Evolutionary conservation across 2,888 invertebrate genomes (phyloP).

Genomic region (Crocallis elinguaria): DNA sequence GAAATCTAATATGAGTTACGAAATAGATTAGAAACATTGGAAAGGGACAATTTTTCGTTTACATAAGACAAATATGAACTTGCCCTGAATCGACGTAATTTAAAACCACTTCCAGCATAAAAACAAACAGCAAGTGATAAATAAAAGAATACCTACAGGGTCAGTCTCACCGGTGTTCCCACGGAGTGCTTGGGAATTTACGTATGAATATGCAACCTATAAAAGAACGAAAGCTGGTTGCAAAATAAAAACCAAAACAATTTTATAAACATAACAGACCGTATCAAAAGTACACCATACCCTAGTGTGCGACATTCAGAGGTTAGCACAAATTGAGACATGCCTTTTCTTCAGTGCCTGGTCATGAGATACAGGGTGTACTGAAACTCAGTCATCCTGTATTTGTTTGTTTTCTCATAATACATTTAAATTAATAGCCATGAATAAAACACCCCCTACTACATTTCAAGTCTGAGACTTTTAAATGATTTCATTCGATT

Average conservation of each 20-base stretch:
- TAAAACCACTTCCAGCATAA: slow-evolving; percentile 38
- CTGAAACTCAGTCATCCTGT: not conserved
- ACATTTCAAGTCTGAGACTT: too few species aligned
- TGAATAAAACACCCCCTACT: too few species aligned
- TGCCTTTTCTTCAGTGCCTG: slow-evolving; percentile 40
- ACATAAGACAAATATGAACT: slow-evolving; percentile 10
- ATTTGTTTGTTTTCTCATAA: not conserved
- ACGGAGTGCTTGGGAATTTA: slow-evolving; percentile 74
- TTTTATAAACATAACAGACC: slow-evolving; percentile 40
- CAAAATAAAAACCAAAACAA: slow-evolving; percentile 72
- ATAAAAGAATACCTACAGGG: slow-evolving; percentile 88
- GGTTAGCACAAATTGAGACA: slow-evolving; percentile 49
- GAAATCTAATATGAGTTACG: not conserved
- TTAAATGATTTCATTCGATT: too few species aligned
- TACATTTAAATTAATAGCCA: too few species aligned
- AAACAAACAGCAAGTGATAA: slow-evolving; percentile 41
- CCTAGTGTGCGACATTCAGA: slow-evolving; percentile 33
- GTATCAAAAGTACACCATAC: slow-evolving; percentile 22
- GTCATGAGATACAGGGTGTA: slow-evolving; percentile 8
- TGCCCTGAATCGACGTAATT: slow-evolving; percentile 22
- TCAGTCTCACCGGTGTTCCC: slow-evolving; percentile 85
- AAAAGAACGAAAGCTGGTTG: slow-evolving; percentile 85
- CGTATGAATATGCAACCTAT: slow-evolving; percentile 87
- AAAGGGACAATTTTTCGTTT: not conserved
- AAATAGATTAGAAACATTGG: not conserved